Base-by-base conservation (phyloP, 2,113 vertebrate species). In the Toxostoma redivivum region DNA sequence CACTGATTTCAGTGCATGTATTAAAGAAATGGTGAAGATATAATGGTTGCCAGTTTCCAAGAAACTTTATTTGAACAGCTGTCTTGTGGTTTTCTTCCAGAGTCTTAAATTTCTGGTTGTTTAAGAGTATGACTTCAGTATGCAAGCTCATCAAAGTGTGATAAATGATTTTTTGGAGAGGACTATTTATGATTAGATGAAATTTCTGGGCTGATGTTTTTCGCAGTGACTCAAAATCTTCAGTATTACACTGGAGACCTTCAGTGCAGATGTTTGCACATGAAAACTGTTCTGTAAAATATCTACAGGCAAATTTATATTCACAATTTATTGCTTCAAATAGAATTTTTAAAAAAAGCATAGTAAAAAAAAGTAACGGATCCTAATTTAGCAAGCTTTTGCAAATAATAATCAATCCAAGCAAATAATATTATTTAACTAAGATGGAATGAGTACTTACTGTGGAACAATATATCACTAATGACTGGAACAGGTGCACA, bases 401-500 rank as follows among this genome's bases (percentile, higher is more conserved):
- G 40, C 53, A 91, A 95, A 88, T 90, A 95, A 89, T 81, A 94
- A 96, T 96, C 84, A 95, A 92, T 91, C 44, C 81, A 94, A 88
- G 65, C 50, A 96, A 94, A 95, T 95, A 94, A 95, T 96, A 92
- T 81, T 91, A 89, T 93, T 97, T 97, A 96, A 96, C 91, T 83
- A 97, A 96, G 86, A 96, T 95, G 67, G 88, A 97, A 93, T 91
- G 90, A 95, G 65, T 94, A 74, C 53, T 96, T 95, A 91, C 78
- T 87, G 57, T 64, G 67, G 90, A 95, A 96, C 88, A 93, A 94
- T 97, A 90, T 92, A 97, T 95, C 91, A 96, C 86, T 93, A 97
- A 94, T 95, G 90, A 96, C 91, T 96, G 88, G 89, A 97, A 96
- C 95, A 97, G 96, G 95, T 97, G 95, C 94, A 97, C 47, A 76